Conservation (phyloP, 2,797 vertebrate species). For the Apodemus agrarius region DNA sequence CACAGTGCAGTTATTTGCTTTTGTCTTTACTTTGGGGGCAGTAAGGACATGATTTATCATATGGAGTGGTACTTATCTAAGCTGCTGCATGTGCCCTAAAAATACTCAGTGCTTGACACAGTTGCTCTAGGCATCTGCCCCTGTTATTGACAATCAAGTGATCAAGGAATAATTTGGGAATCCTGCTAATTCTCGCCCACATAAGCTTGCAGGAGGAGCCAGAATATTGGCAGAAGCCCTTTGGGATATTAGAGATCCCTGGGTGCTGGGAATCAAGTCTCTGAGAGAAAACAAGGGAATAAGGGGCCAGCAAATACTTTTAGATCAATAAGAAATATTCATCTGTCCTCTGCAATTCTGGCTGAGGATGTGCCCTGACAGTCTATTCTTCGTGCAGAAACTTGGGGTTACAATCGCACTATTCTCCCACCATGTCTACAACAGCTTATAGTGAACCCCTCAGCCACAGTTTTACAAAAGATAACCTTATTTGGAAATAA, state of each 20-base stretch:
- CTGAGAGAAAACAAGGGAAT: background rate
- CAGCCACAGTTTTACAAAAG: background rate
- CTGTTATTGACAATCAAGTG: background rate
- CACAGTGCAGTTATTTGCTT: background rate
- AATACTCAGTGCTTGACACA: background rate
- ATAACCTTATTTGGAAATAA: background rate
- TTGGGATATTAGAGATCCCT: background rate
- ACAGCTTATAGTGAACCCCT: background rate
- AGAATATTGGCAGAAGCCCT: background rate
- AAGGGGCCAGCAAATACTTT: background rate
- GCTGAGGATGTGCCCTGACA: background rate
- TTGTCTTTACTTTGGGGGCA: background rate
- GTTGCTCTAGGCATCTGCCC: background rate
- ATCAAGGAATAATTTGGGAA: background rate
- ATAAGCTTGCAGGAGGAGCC: slow-evolving; percentile 5
- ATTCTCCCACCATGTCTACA: background rate
- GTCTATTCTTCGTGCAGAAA: background rate
- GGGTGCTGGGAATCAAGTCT: background rate
- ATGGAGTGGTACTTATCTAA: background rate
- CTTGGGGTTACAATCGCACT: background rate
- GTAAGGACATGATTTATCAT: background rate
- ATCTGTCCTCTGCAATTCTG: background rate
- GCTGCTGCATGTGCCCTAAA: background rate
- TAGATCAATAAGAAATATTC: background rate
- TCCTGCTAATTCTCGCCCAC: background rate